Conservation (phyloP, 2,888 invertebrate genomes). For the Nezara viridula region DNA sequence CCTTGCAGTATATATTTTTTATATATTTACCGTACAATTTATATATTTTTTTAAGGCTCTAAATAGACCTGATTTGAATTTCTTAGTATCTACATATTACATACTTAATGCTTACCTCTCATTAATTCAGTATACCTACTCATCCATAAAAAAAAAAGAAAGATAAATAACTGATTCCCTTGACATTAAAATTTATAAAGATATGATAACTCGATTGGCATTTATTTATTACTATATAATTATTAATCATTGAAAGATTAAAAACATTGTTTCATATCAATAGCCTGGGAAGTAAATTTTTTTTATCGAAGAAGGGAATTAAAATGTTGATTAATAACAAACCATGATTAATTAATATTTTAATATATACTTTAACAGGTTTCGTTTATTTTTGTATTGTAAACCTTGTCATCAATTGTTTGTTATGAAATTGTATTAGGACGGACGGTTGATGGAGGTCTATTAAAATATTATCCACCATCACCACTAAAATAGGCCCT, state of each 20-base stretch:
- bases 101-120: neutral
- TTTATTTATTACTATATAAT: neutral
- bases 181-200: too few species aligned
- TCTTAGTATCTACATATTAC: neutral
- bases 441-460: neutral
- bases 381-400: neutral
- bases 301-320: neutral
- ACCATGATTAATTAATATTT: neutral
- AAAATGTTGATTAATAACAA: neutral
- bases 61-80: neutral
- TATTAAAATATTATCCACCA: slow-evolving; percentile 35
- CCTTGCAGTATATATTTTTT: too few species aligned
- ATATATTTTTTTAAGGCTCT: neutral
- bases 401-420: neutral
- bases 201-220: too few species aligned
- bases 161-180: neutral
- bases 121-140: neutral
- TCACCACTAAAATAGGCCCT: slow-evolving; percentile 12
- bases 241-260: neutral
- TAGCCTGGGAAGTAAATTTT: neutral
- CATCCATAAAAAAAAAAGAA: neutral
- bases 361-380: neutral
- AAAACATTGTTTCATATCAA: neutral
- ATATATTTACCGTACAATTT: neutral
- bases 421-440: neutral